phyloP scores from a whole-genome alignment of 1,140 invertebrate species.

The Neocloeon triangulifer region DNA sequence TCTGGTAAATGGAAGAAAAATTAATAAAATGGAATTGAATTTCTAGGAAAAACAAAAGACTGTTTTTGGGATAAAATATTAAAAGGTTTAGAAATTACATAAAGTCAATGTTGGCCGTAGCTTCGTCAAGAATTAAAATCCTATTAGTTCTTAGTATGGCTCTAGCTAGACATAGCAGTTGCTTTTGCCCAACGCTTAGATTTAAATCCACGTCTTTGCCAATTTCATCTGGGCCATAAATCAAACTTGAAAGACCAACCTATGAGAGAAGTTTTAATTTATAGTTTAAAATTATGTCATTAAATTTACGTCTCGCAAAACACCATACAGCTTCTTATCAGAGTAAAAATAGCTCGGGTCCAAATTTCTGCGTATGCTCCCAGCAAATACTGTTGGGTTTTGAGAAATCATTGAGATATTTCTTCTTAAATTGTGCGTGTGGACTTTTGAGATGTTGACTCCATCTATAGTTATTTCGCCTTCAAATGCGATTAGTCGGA shows the following conservation, averaged over 20 bases:
- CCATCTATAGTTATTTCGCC: slow-evolving; percentile 17
- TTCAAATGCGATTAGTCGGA: slow-evolving; percentile 19
- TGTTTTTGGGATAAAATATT: too few relatives aligned
- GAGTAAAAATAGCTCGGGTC: slow-evolving; percentile 60
- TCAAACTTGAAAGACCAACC: too few relatives aligned
- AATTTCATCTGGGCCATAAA: slow-evolving; percentile 29
- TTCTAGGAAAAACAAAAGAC: too few relatives aligned
- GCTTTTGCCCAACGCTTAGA: slow-evolving; percentile 65
- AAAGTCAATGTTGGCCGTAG: slow-evolving; percentile 39
- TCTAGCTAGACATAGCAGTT: slow-evolving; percentile 61
- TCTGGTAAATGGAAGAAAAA: too few relatives aligned
- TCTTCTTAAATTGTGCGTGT: slow-evolving; percentile 43
- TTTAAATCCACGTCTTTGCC: slow-evolving; percentile 52
- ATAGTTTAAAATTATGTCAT: too few relatives aligned
- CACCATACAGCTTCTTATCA: slow-evolving; percentile 59
- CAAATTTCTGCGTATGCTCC: slow-evolving; percentile 56
- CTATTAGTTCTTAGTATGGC: slow-evolving; percentile 55
- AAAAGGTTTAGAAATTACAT: too few relatives aligned
- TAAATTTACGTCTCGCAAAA: slow-evolving; percentile 35
- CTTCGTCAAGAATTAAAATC: slow-evolving; percentile 58
- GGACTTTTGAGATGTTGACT: slow-evolving; percentile 25
- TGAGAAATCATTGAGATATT: slow-evolving; percentile 79
- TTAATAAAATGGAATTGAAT: too few relatives aligned
- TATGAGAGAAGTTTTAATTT: too few relatives aligned
- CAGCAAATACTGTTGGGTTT: slow-evolving; percentile 67